These are phyloP conservation scores for Seriola aureovittata DNA, from an alignment of 2,113 vertebrate genomes.

Conservation along the genomic window DNA sequence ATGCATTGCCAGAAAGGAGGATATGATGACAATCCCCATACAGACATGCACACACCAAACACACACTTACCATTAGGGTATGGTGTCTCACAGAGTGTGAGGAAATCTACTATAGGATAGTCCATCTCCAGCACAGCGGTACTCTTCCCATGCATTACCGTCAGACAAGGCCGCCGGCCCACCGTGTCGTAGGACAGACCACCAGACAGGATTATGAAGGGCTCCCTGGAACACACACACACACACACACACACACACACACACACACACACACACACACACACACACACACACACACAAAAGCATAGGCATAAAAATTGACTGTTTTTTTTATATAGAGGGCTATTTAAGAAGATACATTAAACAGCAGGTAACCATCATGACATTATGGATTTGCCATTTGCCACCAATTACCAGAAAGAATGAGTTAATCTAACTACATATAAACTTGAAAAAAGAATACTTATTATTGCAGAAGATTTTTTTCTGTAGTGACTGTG, in stretches of 20 bases:
- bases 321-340: background rate
- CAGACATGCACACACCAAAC: background rate
- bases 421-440: background rate
- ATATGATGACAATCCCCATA: background rate
- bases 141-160: constrained; percentile 99
- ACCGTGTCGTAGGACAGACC: constrained; percentile 98
- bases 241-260: constrained; percentile 35
- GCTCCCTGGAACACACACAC: constrained; percentile 87
- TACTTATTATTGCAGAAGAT: no score
- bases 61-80: constrained; percentile 92
- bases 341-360: background rate
- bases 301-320: background rate
- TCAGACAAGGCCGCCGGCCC: constrained; percentile 96
- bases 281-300: constrained; percentile 42
- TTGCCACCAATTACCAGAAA: no score
- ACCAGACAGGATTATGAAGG: constrained; percentile 98
- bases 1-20: background rate
- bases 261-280: constrained; percentile 29
- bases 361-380: background rate
- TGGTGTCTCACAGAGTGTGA: constrained; percentile 98
- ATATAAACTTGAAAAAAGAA: no score
- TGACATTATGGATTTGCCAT: background rate
- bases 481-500: no score
- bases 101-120: constrained; percentile 98
- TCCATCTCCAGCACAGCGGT: constrained; percentile 99